Conservation (phyloP, 1,140 invertebrate genomes). For the Tetramorium alpestre region DNA sequence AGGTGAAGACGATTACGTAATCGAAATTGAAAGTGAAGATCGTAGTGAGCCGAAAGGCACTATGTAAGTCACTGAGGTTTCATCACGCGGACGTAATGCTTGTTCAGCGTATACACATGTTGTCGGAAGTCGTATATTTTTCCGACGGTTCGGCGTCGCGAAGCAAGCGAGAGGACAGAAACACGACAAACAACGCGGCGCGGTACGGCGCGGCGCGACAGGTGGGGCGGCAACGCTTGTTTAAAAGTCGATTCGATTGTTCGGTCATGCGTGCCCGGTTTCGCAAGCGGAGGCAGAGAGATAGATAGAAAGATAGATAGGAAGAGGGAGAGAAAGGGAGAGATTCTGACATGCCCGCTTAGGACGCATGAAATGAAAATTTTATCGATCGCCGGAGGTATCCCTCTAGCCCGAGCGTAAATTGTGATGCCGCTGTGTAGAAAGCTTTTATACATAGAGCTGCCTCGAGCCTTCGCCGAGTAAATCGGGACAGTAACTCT, state of each 20-base stretch:
- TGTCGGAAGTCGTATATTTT: constrained; percentile 19
- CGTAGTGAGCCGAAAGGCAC: background rate
- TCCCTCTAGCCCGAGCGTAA: constrained; percentile 13
- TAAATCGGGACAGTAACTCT: constrained; percentile 32
- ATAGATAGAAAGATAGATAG: background rate
- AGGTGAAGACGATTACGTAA: background rate
- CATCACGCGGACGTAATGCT: background rate
- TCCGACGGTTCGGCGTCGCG: background rate
- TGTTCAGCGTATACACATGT: background rate
- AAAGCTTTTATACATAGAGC: background rate
- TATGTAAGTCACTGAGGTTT: background rate
- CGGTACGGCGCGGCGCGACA: constrained; percentile 48
- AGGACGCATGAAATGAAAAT: constrained; percentile 58
- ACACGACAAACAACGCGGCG: constrained; percentile 32
- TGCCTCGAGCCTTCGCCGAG: constrained; percentile 5
- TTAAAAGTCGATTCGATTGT: constrained; percentile 62
- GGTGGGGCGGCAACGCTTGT: constrained; percentile 32
- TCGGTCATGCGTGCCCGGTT: constrained; percentile 53
- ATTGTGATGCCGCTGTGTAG: constrained; percentile 15
- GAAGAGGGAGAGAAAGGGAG: background rate
- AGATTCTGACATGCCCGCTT: constrained; percentile 42
- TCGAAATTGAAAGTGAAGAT: constrained; percentile 1
- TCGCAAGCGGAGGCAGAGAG: constrained; percentile 24
- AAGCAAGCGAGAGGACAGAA: background rate
- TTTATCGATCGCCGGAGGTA: constrained; percentile 49